Evolutionary conservation across 2,113 vertebrate species (phyloP), one percentile per base, ranked within the genome.

Genomic region (Cygnus buccinator): DNA sequence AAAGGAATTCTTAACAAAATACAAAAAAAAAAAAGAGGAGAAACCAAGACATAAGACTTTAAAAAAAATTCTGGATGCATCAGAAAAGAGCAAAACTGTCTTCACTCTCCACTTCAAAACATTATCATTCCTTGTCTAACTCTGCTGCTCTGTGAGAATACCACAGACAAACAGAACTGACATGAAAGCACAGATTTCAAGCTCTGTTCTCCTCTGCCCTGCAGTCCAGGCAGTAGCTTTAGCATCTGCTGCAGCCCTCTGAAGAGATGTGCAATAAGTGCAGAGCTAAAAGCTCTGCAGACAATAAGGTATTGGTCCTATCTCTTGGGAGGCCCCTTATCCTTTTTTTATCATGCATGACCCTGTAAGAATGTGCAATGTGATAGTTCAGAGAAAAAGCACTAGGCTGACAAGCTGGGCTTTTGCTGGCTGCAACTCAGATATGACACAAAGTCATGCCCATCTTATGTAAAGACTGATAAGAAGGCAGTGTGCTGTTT

Each of bases 331-430:
- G 76, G 63, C 57, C 29, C 29, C 63, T 94, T 80, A 89, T 66
- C 89, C 74, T 28, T 94, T 89, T 89, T 90, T 71, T 65, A 89
- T 81, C 79, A 23, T 46, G 70, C 52, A 66, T 89, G 94, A 93
- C 95, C 65, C 92, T 67, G n/a, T 61, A 95, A 96, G 93, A 95
- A 97, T 97, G 95, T 91, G 95, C 74, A 96, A 72, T 35, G 58
- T 1, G 62, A 97, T 72, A 90, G 76, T 68, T 57, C 87, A 70
- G 55, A 18, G 46, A 76, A 91, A 86, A 91, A 65, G 17, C 80
- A 94, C 81, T 25, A 65, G 58, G 62, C 86, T 95, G 37, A 85
- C 88, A 82, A 85, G 57, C 65, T 79, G 54, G 82, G 84, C 67
- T 94, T 88, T 61, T 84, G 61, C 84, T 96, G 95, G 91, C 93